Percentiles rank a stretch among this genome's conserved stretches.
Conservation (phyloP, 2,797 vertebrate genomes). For the Eleutherodactylus coqui region DNA sequence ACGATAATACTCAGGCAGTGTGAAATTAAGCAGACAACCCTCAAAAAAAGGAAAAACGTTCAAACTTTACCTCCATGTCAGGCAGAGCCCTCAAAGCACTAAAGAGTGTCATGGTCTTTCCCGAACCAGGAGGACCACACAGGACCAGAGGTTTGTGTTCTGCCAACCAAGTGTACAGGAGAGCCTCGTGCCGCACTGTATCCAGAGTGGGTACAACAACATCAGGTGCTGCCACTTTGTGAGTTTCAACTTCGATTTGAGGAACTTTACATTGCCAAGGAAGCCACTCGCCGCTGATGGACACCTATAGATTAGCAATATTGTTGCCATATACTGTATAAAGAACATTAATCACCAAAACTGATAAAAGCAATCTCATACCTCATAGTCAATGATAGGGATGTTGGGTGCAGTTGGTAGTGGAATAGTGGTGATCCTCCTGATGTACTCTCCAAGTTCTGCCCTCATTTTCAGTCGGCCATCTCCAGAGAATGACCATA, state of each 20-base stretch:
- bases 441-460: constrained; percentile 96
- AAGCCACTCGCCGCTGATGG: constrained; percentile 96
- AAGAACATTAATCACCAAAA: fast-evolving
- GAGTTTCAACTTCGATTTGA: constrained; percentile 98
- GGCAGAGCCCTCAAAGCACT: constrained; percentile 95
- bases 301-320: constrained; percentile 80
- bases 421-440: constrained; percentile 94
- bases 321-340: not conserved
- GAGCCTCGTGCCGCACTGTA: constrained; percentile 95
- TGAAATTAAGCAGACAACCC: not conserved
- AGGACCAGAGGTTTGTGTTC: constrained; percentile 97
- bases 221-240: constrained; percentile 97
- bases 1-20: not conserved
- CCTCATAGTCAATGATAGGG: constrained; percentile 98
- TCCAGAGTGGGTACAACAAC: constrained; percentile 98
- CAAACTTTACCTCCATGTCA: constrained; percentile 93
- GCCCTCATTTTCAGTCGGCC: constrained; percentile 96
- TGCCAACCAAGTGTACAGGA: constrained; percentile 98
- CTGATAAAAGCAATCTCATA: constrained; percentile 62
- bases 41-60: not conserved
- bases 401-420: constrained; percentile 92
- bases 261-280: constrained; percentile 99
- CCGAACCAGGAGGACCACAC: constrained; percentile 96
- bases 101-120: constrained; percentile 99
- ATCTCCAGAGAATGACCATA: constrained; percentile 99